phyloP scores from a whole-genome alignment of 2,888 invertebrate genomes.

The Macaria notata region DNA sequence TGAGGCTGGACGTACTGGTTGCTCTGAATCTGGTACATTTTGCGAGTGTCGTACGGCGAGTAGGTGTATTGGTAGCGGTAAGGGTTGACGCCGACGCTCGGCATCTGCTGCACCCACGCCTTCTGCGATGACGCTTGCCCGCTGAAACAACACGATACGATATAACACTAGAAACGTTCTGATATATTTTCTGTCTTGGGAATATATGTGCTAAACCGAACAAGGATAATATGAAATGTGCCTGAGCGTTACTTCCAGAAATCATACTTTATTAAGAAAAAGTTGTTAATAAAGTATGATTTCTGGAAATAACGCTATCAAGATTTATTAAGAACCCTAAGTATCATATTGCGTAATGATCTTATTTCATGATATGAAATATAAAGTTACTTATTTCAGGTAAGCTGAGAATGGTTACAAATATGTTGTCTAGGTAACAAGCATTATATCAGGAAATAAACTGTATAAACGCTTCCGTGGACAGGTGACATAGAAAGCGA shows the following conservation, averaged over 20 bases:
- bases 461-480: conserved; percentile 24
- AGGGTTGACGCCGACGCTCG: conserved; percentile 55
- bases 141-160: conserved; percentile 46
- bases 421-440: not conserved
- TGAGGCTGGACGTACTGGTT: conserved; percentile 62
- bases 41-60: conserved; percentile 70
- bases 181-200: no score
- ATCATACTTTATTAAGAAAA: no score
- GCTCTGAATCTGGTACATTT: conserved; percentile 61
- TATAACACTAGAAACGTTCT: not conserved
- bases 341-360: no score
- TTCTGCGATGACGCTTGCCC: conserved; percentile 62
- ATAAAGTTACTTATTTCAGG: no score
- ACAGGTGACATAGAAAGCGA: conserved; percentile 29
- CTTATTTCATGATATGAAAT: no score
- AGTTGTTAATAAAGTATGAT: no score
- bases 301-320: no score
- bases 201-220: no score
- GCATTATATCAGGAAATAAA: conserved; percentile 6
- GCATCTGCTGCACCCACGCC: conserved; percentile 64
- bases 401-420: no score
- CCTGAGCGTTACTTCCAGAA: no score
- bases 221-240: no score
- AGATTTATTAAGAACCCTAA: no score
- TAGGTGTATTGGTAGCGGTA: conserved; percentile 75